These are phyloP conservation scores for Falco rusticolus DNA, from an alignment of 2,797 vertebrate species.

Conservation along the genomic window DNA sequence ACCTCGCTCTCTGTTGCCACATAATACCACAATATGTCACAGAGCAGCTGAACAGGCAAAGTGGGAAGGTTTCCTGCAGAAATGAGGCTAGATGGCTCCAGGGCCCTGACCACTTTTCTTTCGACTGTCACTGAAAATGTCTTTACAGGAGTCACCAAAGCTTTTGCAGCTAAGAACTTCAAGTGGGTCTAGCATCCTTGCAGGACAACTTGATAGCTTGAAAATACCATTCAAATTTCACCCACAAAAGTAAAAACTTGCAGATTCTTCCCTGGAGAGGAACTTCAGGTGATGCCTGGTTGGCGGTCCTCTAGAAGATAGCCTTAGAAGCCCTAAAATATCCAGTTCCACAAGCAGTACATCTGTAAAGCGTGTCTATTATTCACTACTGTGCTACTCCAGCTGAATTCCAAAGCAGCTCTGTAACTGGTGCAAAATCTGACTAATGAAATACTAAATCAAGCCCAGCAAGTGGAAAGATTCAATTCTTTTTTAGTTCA, in stretches of 20 bases:
- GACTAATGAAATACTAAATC: constrained; percentile 57
- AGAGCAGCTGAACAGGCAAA: not conserved
- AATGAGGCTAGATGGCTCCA: not conserved
- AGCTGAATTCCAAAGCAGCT: constrained; percentile 48
- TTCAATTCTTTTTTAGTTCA: constrained; percentile 47
- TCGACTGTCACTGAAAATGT: not conserved
- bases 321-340: constrained; percentile 10
- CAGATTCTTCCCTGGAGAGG: not conserved
- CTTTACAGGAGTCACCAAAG: not conserved
- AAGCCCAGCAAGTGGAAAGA: constrained; percentile 38
- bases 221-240: not conserved
- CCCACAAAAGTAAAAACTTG: not conserved
- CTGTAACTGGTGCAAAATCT: constrained; percentile 45
- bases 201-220: not conserved
- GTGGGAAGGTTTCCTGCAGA: not conserved
- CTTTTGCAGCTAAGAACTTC: not conserved
- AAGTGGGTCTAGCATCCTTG: not conserved
- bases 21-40: not conserved
- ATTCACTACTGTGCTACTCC: constrained; percentile 36
- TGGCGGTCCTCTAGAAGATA: not conserved
- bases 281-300: not conserved
- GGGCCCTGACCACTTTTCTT: not conserved
- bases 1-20: not conserved
- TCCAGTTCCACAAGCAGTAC: not conserved
- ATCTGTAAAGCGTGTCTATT: not conserved